A percentile compares a stretch with the other conserved stretches of the same genome.
phyloP scores from a whole-genome alignment of 2,113 vertebrate species.

The Plestiodon gilberti region DNA sequence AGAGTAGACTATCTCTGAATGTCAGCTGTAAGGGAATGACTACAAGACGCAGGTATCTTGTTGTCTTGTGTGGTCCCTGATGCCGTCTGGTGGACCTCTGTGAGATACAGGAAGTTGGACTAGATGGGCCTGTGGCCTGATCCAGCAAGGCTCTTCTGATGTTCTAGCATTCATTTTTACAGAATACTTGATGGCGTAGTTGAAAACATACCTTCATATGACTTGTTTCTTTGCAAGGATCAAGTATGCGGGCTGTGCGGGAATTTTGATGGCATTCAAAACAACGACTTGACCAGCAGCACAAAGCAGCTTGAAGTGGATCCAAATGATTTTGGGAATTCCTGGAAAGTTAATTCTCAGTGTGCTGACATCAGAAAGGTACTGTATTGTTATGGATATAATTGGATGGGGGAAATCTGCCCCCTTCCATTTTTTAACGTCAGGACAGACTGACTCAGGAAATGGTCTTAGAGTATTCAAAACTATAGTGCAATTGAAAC shows the following conservation, averaged over 20 bases:
- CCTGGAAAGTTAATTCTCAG: constrained; percentile 89
- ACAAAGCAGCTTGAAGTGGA: constrained; percentile 91
- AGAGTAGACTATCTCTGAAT: too few species aligned
- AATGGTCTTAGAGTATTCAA: background rate
- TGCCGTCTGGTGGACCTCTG: too few species aligned
- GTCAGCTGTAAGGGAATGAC: too few species aligned
- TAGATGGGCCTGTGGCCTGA: too few species aligned
- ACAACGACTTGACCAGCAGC: constrained; percentile 94
- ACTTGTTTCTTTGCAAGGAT: constrained; percentile 76
- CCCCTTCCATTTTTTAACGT: background rate
- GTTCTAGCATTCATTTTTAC: too few species aligned
- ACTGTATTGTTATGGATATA: background rate
- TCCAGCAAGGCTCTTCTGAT: too few species aligned
- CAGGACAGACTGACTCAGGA: background rate
- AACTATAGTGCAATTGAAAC: background rate
- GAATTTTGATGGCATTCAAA: constrained; percentile 92
- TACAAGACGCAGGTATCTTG: too few species aligned
- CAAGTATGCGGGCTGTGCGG: constrained; percentile 94
- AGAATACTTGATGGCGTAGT: background rate
- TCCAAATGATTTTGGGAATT: constrained; percentile 90
- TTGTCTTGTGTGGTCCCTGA: too few species aligned
- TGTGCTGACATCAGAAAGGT: constrained; percentile 92
- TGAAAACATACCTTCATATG: constrained; percentile 30
- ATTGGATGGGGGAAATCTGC: background rate
- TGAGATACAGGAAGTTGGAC: too few species aligned